phyloP scores from a whole-genome alignment of 2,113 vertebrate species.

The Oncorhynchus nerka region DNA sequence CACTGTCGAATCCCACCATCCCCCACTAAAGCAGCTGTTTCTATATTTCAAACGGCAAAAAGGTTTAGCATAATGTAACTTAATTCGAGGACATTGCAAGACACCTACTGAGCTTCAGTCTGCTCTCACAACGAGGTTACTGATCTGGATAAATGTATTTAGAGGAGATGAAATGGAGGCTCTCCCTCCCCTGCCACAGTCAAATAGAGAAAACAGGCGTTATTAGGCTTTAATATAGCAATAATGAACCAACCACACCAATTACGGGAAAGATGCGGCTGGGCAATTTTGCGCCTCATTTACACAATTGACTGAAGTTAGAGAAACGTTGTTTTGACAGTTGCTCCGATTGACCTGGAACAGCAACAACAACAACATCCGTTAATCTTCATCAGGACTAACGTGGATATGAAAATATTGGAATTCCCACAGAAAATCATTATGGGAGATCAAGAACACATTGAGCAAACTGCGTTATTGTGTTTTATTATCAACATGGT shows the following conservation, averaged over 20 bases:
- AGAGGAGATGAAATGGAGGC: conserved; percentile 85
- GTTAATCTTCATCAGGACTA: too few relatives aligned
- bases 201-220: background rate
- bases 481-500: too few relatives aligned
- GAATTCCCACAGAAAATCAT: too few relatives aligned
- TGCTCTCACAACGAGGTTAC: conserved; percentile 85
- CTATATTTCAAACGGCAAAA: conserved; percentile 73
- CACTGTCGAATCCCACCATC: conserved; percentile 59
- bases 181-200: conserved; percentile 70
- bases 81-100: conserved; percentile 86
- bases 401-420: too few relatives aligned
- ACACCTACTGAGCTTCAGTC: conserved; percentile 86
- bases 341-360: background rate
- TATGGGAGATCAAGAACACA: too few relatives aligned
- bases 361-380: background rate
- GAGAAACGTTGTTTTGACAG: background rate
- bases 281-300: conserved; percentile 31
- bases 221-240: background rate
- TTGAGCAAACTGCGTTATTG: too few relatives aligned
- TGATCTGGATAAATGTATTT: conserved; percentile 90
- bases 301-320: background rate
- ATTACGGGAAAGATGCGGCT: conserved; percentile 82
- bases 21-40: conserved; percentile 42
- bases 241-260: conserved; percentile 40
- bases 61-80: conserved; percentile 86